A percentile compares a stretch with the other conserved stretches of the same genome.
These are phyloP conservation scores for Stratiolaelaps scimitus DNA, from an alignment of 1,140 invertebrate genomes.

Conservation along the genomic window DNA sequence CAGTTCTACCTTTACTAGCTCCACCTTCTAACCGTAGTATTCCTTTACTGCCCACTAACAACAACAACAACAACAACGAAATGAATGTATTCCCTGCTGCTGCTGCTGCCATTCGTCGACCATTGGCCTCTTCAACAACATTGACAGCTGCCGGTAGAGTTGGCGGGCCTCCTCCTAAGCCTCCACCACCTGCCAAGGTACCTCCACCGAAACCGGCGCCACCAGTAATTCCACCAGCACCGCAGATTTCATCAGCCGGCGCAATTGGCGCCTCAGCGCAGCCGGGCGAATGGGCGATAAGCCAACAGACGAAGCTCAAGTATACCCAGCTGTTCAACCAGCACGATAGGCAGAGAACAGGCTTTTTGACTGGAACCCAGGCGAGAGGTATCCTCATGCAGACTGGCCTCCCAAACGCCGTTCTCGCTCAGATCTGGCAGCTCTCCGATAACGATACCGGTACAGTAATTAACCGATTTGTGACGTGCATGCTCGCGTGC, in stretches of 20 bases:
- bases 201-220: slow-evolving; percentile 38
- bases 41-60: too few relatives aligned
- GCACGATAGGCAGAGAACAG: slow-evolving; percentile 68
- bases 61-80: too few relatives aligned
- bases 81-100: too few relatives aligned
- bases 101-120: too few relatives aligned
- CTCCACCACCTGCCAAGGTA: too few relatives aligned
- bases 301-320: slow-evolving; percentile 75
- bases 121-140: too few relatives aligned
- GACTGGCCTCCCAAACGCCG: slow-evolving; percentile 70
- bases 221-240: slow-evolving; percentile 35
- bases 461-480: background rate
- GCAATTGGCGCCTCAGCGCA: slow-evolving; percentile 26
- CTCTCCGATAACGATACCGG: slow-evolving; percentile 30
- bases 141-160: too few relatives aligned
- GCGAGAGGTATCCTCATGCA: slow-evolving; percentile 87
- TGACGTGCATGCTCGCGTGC: background rate
- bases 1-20: too few relatives aligned
- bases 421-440: slow-evolving; percentile 88
- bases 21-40: too few relatives aligned
- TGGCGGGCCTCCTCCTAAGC: too few relatives aligned
- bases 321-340: slow-evolving; percentile 92
- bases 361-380: slow-evolving; percentile 76
- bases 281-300: slow-evolving; percentile 59
- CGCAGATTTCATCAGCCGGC: slow-evolving; percentile 32